Base-by-base conservation (phyloP, 2,888 invertebrate genomes). In the Macrophya annulata region DNA sequence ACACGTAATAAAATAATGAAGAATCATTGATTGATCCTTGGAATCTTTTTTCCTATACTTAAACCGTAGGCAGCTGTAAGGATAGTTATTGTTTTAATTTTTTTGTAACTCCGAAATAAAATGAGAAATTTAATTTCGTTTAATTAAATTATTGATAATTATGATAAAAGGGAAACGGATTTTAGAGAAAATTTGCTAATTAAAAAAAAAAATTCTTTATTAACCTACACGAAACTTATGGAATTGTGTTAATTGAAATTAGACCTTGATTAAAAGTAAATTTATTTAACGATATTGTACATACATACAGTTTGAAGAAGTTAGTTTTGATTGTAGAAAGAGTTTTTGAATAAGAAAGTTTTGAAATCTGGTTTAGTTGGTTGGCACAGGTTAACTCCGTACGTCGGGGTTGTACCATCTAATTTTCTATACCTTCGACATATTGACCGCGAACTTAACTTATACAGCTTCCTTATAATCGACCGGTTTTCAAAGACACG, bases 401-500 rank as follows among this genome's bases (percentile, higher is more conserved):
- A 4, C 25, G 1, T 12, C 12, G n/a, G 45, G 15, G 25, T 5
- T 31, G 43, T 45, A 10, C 31, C 51, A 55, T 43, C 10, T 43
- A 17, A 43, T 31, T 25, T 15, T 71, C 83, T 71, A 45, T 45
- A 48, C 5, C 62, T 83, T 83, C 55, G 68, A 68, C 71, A 68
- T 48, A 48, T 48, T 48, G 45, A 68, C 68, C 17, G 68, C 17
- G 15, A 71, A 82, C 25, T 45, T 21, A 15, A 68, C 43, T 51
- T 51, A 51, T 77, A 77, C 77, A 77, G 77, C 77, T 77, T 77
- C 77, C 77, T 77, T 77, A 17, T 43, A 77, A 77, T 77, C 77
- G 55, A 77, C 31, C 77, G 43, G 77, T 77, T 51, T 77, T 15
- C 37, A 77, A 55, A 77, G 51, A 77, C 77, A 77, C 77, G 77